phyloP scores from a whole-genome alignment of 2,113 vertebrate genomes.

The Carlito syrichta region DNA sequence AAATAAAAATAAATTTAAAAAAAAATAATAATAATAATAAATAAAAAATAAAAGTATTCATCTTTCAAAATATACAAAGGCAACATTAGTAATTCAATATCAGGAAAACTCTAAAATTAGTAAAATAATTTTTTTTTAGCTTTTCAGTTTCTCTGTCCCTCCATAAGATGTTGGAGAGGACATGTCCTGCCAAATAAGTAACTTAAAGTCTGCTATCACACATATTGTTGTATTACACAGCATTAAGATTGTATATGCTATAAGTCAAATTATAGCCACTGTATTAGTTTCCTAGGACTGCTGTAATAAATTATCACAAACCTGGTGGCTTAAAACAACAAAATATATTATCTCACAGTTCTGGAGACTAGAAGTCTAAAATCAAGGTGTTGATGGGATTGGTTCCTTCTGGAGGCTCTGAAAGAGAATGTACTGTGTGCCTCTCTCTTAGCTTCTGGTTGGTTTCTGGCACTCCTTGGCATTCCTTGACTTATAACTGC shows the following conservation, averaged over 20 bases:
- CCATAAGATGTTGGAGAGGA: background rate
- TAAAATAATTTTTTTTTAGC: background rate
- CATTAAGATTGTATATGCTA: background rate
- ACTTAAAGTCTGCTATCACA: background rate
- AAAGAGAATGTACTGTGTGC: background rate
- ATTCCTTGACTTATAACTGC: background rate
- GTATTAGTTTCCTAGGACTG: background rate
- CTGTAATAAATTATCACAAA: background rate
- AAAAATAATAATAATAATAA: no score
- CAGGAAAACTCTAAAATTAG: background rate
- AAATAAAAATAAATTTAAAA: no score
- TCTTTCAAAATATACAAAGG: background rate
- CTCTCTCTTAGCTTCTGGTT: background rate
- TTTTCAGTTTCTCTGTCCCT: background rate
- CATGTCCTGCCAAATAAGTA: background rate
- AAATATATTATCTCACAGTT: background rate
- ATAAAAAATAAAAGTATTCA: background rate
- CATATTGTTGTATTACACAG: background rate
- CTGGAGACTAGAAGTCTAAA: background rate
- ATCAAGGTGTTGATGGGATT: background rate
- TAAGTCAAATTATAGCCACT: background rate
- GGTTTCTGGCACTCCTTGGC: no score
- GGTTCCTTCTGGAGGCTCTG: background rate
- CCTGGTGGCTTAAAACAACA: background rate
- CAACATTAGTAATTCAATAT: background rate